Evolutionary conservation across 1,140 invertebrate species (phyloP).

Genomic region (Campodea augens): DNA sequence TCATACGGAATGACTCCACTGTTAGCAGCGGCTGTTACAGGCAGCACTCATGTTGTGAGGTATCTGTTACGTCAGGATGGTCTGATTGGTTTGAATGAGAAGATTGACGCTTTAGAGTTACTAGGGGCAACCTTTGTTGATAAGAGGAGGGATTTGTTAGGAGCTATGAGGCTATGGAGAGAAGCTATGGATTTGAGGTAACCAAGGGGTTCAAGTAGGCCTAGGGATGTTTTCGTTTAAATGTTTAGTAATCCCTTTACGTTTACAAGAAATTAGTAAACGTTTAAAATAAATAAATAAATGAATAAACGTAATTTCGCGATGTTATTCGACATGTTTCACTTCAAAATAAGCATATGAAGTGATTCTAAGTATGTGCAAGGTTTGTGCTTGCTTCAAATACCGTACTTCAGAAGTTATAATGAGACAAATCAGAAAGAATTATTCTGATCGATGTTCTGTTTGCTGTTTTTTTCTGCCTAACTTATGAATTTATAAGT

Average conservation of each 20-base stretch:
- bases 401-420: too few species aligned
- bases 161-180: slow-evolving; percentile 71
- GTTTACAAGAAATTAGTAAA: too few species aligned
- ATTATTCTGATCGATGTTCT: slow-evolving; percentile 7
- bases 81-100: slow-evolving; percentile 47
- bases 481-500: too few species aligned
- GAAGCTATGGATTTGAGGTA: slow-evolving; percentile 67
- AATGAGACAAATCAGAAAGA: too few species aligned
- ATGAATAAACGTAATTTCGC: too few species aligned
- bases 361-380: slow-evolving; percentile 1
- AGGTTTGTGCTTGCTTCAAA: too few species aligned
- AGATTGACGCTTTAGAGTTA: slow-evolving; percentile 78
- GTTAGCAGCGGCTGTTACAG: slow-evolving; percentile 70
- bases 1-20: slow-evolving; percentile 72
- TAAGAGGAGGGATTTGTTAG: slow-evolving; percentile 82
- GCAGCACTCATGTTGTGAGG: slow-evolving; percentile 15
- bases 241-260: too few species aligned
- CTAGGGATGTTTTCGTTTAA: too few species aligned
- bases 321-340: too few species aligned
- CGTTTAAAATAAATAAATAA: too few species aligned
- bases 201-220: too few species aligned
- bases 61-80: slow-evolving; percentile 5
- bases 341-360: not conserved
- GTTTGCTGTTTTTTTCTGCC: too few species aligned
- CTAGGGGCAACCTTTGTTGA: slow-evolving; percentile 94